Base-by-base conservation (phyloP, 2,888 invertebrate genomes). In the Acrobasis suavella region DNA sequence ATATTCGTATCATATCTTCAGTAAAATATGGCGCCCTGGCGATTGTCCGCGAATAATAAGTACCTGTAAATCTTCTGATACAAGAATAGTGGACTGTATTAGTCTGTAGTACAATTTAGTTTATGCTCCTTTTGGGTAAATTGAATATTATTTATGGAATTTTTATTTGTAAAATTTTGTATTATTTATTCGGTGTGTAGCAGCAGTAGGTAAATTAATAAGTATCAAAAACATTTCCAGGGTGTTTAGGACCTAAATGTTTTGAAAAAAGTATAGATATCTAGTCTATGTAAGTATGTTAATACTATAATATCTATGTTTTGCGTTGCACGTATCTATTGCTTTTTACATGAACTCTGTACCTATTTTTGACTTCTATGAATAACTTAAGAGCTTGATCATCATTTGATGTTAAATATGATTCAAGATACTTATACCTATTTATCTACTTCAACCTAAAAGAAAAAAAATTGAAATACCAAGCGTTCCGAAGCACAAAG, bases 1-100 rank as follows among this genome's bases (percentile, higher is more conserved):
- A 60, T 52, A 60, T 52, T 42, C 52, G 39, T 52, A 60, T 52
- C 52, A 60, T 52, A 59, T 59, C 59, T 59, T 50, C 50, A 56
- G 56, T 59, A 59, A 59, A 59, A 59, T 59, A 59, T 59, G 50
- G 59, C 59, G 59, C 16, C 50, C 50, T 9, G 7, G 59, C 59
- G 50, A 50, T 56, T 50, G 50, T 50, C 38, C 59, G 59, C 32
- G 15, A 37, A 50, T 50, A 59, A 38, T 22, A 37, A 50, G 17
- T 14, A 50, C 59, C 8, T 16, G 59, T 59, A 59, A 59, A 56
- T 56, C 59, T 50, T 59, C 38, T 14, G 17, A 22, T 52, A 22
- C 52, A 52, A 16, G 38, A 37, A 42, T 49, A 9, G 14, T 49
- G 9, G 50, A 50, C 14, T 38, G 42, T 42, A 56, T 42, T 56